Evolutionary conservation across 2,888 invertebrate genomes (phyloP), one percentile per base, ranked within the genome.

Genomic region (Cerastis leucographa): DNA sequence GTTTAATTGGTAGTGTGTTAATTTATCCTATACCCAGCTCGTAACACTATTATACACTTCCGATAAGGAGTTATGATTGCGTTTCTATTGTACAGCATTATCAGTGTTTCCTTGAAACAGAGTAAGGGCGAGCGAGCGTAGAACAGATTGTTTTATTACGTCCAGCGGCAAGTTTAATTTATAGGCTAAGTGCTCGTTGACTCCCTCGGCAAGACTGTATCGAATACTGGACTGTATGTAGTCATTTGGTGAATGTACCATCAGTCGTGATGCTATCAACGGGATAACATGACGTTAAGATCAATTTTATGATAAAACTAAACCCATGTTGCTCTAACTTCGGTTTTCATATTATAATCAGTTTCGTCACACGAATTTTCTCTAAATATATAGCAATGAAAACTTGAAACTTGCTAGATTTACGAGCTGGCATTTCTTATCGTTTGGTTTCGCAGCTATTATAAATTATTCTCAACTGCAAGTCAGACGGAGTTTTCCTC

Each of bases 111-210:
- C 46, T 81, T 71, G 29, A 68, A 40, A n/a, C 25, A 25, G 49
- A 64, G 40, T 68, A 78, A 80, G 64, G 59, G 56, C 76, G 59
- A 65, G 56, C 72, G 35, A 65, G 56, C 72, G 35, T 54, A 29
- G 59, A 44, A 65, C 19, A 68, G 25, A 54, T 54, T 59, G 51
- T 68, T 64, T 74, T 44, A 66, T 80, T 61, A 59, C 51, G 59
- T 69, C 12, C 85, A 73, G 46, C 12, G 44, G 3, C 61, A 44
- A 42, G 46, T 73, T 84, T 61, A 73, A 73, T 80, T 73, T 73
- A 19, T 84, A 77, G 73, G 44, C 65, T n/a, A 80, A 65, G 59
- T 84, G 80, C 64, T 80, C 29, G 49, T 79, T 79, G 67, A 67
- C 46, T 67, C 54, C 66, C 71, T 79, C 56, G 42, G 12, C 62